Conservation (phyloP, 2,888 invertebrate species). For the Brenthis daphne region DNA sequence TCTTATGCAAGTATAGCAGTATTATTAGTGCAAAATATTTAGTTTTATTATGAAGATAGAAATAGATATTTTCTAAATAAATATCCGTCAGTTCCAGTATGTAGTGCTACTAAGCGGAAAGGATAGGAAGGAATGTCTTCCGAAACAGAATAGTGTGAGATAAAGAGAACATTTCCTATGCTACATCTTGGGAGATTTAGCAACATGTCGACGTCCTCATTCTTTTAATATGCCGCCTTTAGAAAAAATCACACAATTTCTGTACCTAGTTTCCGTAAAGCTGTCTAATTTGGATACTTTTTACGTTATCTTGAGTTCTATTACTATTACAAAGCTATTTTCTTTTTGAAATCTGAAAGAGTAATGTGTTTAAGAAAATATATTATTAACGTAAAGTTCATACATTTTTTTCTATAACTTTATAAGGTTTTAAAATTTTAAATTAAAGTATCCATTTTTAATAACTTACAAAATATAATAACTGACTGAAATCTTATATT, state of each 20-base stretch:
- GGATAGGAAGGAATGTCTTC: slow-evolving; percentile 72
- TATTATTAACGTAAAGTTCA: too few species aligned
- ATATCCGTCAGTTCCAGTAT: slow-evolving; percentile 70
- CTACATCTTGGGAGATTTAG: slow-evolving; percentile 70
- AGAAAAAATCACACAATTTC: slow-evolving; percentile 55
- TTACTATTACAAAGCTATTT: slow-evolving; percentile 4
- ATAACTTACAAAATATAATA: too few species aligned
- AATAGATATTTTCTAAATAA: slow-evolving; percentile 58
- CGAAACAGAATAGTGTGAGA: slow-evolving; percentile 80
- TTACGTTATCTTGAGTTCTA: slow-evolving; percentile 3
- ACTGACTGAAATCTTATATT: too few species aligned
- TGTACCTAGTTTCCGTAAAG: slow-evolving; percentile 27
- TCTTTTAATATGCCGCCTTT: slow-evolving; percentile 53
- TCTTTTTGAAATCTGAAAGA: neutral
- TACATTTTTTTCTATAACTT: too few species aligned
- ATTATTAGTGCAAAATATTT: neutral
- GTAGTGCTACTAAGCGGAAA: slow-evolving; percentile 63
- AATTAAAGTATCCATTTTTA: too few species aligned
- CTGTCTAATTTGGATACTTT: slow-evolving; percentile 20
- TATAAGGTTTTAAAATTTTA: too few species aligned
- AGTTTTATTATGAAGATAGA: slow-evolving; percentile 19
- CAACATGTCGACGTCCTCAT: slow-evolving; percentile 66
- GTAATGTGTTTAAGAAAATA: neutral
- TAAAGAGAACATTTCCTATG: slow-evolving; percentile 81
- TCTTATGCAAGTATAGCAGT: too few species aligned